Percentiles rank a stretch among this genome's conserved stretches.
phyloP scores from a whole-genome alignment of 2,888 invertebrate species.

The Hybos culiciformis region DNA sequence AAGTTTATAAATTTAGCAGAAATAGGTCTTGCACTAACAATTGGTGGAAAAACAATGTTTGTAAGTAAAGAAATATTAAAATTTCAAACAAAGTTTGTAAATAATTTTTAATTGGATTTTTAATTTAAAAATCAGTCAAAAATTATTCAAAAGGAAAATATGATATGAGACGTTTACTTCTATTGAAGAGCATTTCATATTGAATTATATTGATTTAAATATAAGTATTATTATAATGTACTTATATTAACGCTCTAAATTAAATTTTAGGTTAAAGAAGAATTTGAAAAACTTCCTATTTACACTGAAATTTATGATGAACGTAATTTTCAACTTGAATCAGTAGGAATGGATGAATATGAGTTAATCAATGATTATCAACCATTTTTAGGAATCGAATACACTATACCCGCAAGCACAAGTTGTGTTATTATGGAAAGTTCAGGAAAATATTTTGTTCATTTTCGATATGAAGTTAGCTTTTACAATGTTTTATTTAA shows the following conservation, averaged over 20 bases:
- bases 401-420: slow-evolving; percentile 41
- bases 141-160: no score
- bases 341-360: slow-evolving; percentile 38
- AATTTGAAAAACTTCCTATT: slow-evolving; percentile 47
- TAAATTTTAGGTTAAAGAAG: slow-evolving; percentile 38
- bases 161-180: no score
- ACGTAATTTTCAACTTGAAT: slow-evolving; percentile 35
- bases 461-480: slow-evolving; percentile 45
- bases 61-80: slow-evolving; percentile 39
- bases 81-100: no score
- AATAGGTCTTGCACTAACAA: slow-evolving; percentile 44
- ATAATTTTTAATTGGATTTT: no score
- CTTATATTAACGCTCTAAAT: no score
- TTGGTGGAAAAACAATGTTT: slow-evolving; percentile 42
- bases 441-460: slow-evolving; percentile 41
- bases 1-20: slow-evolving; percentile 47
- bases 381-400: slow-evolving; percentile 42
- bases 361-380: slow-evolving; percentile 38
- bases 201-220: no score
- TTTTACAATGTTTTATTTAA: slow-evolving; percentile 52
- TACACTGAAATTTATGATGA: slow-evolving; percentile 44
- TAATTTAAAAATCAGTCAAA: no score
- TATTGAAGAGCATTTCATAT: no score
- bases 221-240: no score
- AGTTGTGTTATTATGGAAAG: slow-evolving; percentile 40